These are phyloP conservation scores for Saccopteryx bilineata DNA, from an alignment of 2,113 vertebrate species.

Conservation along the genomic window DNA sequence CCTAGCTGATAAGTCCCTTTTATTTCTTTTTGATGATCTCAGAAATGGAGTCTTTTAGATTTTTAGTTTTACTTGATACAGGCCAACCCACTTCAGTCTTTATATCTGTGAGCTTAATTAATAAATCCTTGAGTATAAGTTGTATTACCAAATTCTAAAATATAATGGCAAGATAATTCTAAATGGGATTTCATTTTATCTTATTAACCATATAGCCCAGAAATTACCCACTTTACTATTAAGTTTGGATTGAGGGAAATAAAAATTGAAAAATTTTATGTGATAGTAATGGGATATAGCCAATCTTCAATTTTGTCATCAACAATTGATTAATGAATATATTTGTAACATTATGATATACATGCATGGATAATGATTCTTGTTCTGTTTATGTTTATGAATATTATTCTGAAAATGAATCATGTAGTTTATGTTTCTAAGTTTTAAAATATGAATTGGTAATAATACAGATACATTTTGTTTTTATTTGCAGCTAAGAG, in stretches of 20 bases:
- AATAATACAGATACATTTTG: constrained; percentile 37
- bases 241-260: not conserved
- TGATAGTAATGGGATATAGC: not conserved
- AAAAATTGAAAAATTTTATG: constrained; percentile 13
- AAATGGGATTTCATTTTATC: not conserved
- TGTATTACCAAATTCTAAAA: constrained; percentile 46
- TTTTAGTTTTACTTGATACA: constrained; percentile 57
- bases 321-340: not conserved
- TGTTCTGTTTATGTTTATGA: not conserved
- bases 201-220: not conserved
- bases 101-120: constrained; percentile 50
- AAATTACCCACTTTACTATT: not conserved
- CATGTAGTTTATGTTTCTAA: constrained; percentile 21
- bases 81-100: constrained; percentile 25
- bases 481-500: constrained; percentile 61
- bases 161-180: constrained; percentile 53
- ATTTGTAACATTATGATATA: not conserved
- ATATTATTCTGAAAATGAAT: constrained; percentile 32
- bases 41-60: constrained; percentile 60
- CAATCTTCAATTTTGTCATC: not conserved
- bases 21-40: constrained; percentile 36
- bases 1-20: constrained; percentile 16
- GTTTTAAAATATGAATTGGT: not conserved
- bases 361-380: not conserved
- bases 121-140: not conserved